A percentile compares a stretch with the other conserved stretches of the same genome.
These are phyloP conservation scores for Pipistrellus nathusii DNA, from an alignment of 2,797 vertebrate genomes.

Conservation along the genomic window DNA sequence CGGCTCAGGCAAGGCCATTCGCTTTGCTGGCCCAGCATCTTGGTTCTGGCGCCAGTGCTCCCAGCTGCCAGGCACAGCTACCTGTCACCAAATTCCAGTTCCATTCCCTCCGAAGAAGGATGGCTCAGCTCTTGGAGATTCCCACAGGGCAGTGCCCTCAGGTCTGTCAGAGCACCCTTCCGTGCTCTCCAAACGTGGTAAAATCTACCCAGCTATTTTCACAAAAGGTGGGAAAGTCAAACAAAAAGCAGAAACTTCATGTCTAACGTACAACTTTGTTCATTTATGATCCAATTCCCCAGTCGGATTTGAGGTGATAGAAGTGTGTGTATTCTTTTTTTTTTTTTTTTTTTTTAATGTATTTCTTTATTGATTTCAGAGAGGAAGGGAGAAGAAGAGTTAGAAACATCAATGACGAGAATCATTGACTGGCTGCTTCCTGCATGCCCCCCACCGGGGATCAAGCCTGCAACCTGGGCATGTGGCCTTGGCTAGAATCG, in stretches of 20 bases:
- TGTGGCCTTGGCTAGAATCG: too few species aligned
- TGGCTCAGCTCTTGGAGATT: background rate
- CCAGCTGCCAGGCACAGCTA: background rate
- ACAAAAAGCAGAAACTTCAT: conserved; percentile 29
- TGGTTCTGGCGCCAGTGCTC: background rate
- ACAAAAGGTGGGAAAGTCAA: background rate
- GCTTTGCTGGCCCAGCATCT: background rate
- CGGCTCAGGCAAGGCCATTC: background rate
- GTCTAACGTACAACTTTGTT: background rate
- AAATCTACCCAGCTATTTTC: background rate
- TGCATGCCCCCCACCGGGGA: too few species aligned
- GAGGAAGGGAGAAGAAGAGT: too few species aligned
- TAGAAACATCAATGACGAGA: too few species aligned
- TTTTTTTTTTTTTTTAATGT: too few species aligned
- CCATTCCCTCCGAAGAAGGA: background rate
- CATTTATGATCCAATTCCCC: background rate
- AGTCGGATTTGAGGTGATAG: background rate
- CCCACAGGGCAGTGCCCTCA: background rate
- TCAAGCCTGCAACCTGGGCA: too few species aligned
- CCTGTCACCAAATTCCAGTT: background rate
- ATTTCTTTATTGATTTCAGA: too few species aligned
- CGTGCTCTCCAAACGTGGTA: background rate
- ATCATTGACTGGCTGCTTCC: too few species aligned
- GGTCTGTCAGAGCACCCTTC: background rate
- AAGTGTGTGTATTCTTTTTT: background rate